Evolutionary conservation across 1,140 invertebrate genomes (phyloP), one percentile per base, ranked within the genome.

Genomic region (Mercenaria mercenaria): DNA sequence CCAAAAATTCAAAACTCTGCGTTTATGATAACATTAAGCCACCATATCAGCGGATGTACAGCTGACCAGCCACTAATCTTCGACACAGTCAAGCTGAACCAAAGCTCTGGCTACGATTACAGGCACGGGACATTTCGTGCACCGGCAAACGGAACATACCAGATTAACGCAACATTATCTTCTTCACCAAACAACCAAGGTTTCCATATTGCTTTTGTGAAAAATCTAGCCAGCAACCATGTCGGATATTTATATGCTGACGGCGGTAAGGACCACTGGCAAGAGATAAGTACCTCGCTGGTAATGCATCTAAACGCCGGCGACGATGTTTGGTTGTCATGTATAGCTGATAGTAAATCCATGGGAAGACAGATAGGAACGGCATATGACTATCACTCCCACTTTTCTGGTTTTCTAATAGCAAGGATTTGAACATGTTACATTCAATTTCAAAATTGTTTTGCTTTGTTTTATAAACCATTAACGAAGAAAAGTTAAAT

Each of bases 401-500:
- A 64, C 29, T 64, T 64, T 64, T 64, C 59, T 29, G 59, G 59
- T 15, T 64, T 64, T 64, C 59, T 64, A 29, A 29, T 64, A 64
- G 1, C 59, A n/a, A n/a, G 29, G 29, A 26, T 29, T n/a, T 64
- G 59, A 56, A 56, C n/a, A n/a, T n/a, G n/a, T n/a, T n/a, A n/a
- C n/a, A n/a, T n/a, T n/a, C n/a, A n/a, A n/a, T n/a, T n/a, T n/a
- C n/a, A n/a, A n/a, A n/a, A n/a, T n/a, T n/a, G n/a, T n/a, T n/a
- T n/a, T n/a, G n/a, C n/a, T n/a, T n/a, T n/a, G n/a, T n/a, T n/a
- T n/a, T n/a, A n/a, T n/a, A n/a, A n/a, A n/a, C n/a, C n/a, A n/a
- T n/a, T n/a, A n/a, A n/a, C n/a, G n/a, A n/a, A n/a, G n/a, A n/a
- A n/a, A n/a, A n/a, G n/a, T n/a, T n/a, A n/a, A n/a, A n/a, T n/a